A percentile compares a stretch with the other conserved stretches of the same genome.
phyloP scores from a whole-genome alignment of 2,888 invertebrate genomes.

The Oithona nana region DNA sequence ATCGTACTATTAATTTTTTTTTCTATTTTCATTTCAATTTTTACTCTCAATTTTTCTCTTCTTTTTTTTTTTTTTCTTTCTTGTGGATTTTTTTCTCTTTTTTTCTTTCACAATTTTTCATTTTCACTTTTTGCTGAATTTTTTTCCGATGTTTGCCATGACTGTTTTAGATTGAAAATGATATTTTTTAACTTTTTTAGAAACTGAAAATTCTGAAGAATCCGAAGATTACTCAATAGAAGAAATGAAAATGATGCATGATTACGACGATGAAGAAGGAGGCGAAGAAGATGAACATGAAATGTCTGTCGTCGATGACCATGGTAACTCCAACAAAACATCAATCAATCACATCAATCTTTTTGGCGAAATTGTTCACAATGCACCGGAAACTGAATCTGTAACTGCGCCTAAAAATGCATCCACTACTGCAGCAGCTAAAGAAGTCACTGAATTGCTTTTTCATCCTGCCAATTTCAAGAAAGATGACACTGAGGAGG shows the following conservation, averaged over 20 bases:
- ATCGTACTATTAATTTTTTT: too few relatives aligned
- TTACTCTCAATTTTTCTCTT: too few relatives aligned
- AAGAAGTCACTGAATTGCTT: not conserved
- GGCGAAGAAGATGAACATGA: not conserved
- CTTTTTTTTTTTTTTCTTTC: too few relatives aligned
- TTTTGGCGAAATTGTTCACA: not conserved
- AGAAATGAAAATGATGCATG: not conserved
- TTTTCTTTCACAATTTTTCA: too few relatives aligned
- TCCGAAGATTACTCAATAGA: not conserved
- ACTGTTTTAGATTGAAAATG: too few relatives aligned
- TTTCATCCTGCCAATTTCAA: conserved; percentile 4
- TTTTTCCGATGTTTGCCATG: too few relatives aligned
- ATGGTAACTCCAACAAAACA: not conserved
- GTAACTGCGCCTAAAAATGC: not conserved
- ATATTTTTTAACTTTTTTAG: not conserved
- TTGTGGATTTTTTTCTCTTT: too few relatives aligned
- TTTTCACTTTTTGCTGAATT: too few relatives aligned
- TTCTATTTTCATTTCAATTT: too few relatives aligned
- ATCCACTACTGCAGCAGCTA: not conserved
- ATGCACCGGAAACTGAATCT: not conserved
- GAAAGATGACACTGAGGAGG: not conserved
- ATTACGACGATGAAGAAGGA: not conserved
- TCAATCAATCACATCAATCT: not conserved
- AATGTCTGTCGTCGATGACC: not conserved
- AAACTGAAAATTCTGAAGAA: not conserved